Conservation (phyloP, 2,888 invertebrate genomes). For the Meteorus colon region DNA sequence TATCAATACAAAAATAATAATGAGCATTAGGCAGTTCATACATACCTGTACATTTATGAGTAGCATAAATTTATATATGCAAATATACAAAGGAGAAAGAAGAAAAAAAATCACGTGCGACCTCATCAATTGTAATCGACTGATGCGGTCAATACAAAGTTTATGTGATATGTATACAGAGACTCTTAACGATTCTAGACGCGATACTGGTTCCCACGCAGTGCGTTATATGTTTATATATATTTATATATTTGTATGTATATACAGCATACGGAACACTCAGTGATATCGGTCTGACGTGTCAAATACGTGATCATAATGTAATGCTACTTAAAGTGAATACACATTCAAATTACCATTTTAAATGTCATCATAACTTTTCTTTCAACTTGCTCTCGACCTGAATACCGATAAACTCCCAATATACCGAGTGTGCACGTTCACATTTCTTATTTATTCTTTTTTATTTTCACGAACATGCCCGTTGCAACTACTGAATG, state of each 20-base stretch:
- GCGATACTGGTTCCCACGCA: slow-evolving; percentile 71
- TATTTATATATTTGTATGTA: slow-evolving; percentile 45
- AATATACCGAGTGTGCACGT: slow-evolving; percentile 34
- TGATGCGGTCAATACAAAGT: slow-evolving; percentile 20
- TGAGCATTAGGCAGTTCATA: slow-evolving; percentile 55
- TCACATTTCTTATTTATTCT: slow-evolving; percentile 26
- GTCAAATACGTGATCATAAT: slow-evolving; percentile 70
- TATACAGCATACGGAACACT: slow-evolving; percentile 12
- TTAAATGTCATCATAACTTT: slow-evolving; percentile 45
- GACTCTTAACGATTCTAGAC: slow-evolving; percentile 68
- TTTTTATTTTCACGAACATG: slow-evolving; percentile 9
- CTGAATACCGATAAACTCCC: slow-evolving; percentile 44
- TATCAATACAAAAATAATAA: slow-evolving; percentile 49
- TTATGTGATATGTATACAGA: slow-evolving; percentile 34
- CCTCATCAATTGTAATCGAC: slow-evolving; percentile 22
- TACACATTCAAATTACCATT: slow-evolving; percentile 37
- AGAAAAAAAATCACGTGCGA: slow-evolving; percentile 40
- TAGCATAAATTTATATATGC: not conserved
- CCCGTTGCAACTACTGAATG: slow-evolving; percentile 5
- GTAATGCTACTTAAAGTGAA: slow-evolving; percentile 56
- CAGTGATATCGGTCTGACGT: slow-evolving; percentile 63
- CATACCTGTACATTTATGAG: not conserved
- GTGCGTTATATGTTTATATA: slow-evolving; percentile 48
- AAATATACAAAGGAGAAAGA: slow-evolving; percentile 9
- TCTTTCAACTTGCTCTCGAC: slow-evolving; percentile 40